Percentiles rank a stretch among this genome's conserved stretches.
Conservation (phyloP, 2,797 vertebrate genomes). For the Gambelia wislizenii region DNA sequence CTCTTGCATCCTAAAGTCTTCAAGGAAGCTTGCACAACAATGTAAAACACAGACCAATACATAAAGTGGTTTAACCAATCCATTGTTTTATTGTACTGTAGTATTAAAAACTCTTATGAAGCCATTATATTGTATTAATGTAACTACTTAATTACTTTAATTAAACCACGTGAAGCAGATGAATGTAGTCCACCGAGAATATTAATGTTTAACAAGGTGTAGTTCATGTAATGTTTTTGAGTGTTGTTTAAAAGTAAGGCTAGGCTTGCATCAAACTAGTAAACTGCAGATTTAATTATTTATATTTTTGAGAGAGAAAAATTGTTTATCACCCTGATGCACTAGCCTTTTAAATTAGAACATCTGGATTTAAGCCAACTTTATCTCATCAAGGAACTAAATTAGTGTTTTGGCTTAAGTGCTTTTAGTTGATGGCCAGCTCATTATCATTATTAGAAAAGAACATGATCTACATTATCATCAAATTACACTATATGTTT, state of each 20-base stretch:
- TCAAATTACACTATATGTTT: neutral
- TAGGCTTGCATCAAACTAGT: neutral
- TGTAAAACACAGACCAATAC: neutral
- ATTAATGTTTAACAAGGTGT: neutral
- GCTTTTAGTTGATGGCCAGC: slow-evolving; percentile 19
- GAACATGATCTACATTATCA: neutral
- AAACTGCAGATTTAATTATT: slow-evolving; percentile 16
- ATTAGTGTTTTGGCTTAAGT: slow-evolving; percentile 23
- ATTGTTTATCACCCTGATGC: neutral
- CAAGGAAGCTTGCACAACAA: neutral
- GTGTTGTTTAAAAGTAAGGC: neutral
- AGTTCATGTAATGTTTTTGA: neutral
- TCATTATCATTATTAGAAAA: slow-evolving; percentile 10
- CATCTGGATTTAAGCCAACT: slow-evolving; percentile 12
- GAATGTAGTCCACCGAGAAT: neutral
- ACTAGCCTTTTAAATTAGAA: neutral
- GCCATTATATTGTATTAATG: slow-evolving; percentile 8
- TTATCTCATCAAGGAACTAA: slow-evolving; percentile 24
- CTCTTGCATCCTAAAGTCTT: neutral
- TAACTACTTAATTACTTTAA: slow-evolving; percentile 3
- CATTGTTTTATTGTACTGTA: neutral
- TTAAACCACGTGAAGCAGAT: neutral
- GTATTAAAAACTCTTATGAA: neutral
- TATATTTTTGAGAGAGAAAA: slow-evolving; percentile 15
- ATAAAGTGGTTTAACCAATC: neutral